Evolutionary conservation across 2,888 invertebrate genomes (phyloP).

Genomic region (Tachina grossa): DNA sequence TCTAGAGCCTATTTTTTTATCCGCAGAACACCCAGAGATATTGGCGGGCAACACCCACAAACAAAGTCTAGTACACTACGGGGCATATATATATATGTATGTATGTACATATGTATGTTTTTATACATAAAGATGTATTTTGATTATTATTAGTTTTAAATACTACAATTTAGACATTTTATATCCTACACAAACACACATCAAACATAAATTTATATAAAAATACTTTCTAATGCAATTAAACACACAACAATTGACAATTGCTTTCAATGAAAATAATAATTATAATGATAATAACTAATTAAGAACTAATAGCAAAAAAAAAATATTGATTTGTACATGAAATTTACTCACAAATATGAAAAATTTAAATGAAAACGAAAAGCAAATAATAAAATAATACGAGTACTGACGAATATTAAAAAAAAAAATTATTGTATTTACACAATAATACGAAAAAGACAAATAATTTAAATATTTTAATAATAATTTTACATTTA

Average conservation of each 20-base stretch:
- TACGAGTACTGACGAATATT: slow-evolving; percentile 2
- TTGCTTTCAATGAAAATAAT: not conserved
- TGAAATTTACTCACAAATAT: slow-evolving; percentile 34
- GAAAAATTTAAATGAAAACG: slow-evolving; percentile 21
- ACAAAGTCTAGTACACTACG: not conserved
- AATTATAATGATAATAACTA: not conserved
- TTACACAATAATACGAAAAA: slow-evolving; percentile 24
- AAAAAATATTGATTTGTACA: slow-evolving; percentile 22
- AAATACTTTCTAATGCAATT: slow-evolving; percentile 29
- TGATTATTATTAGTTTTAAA: not conserved
- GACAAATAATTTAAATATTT: slow-evolving; percentile 27
- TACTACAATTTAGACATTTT: slow-evolving; percentile 13
- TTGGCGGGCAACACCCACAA: no score
- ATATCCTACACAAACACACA: slow-evolving; percentile 27
- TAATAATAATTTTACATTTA: slow-evolving; percentile 26
- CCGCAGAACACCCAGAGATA: no score
- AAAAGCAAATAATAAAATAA: slow-evolving; percentile 13
- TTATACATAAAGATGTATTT: not conserved
- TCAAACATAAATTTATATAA: slow-evolving; percentile 16
- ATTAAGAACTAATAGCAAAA: slow-evolving; percentile 12
- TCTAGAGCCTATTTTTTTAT: no score
- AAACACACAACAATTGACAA: slow-evolving; percentile 10
- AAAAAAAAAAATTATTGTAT: slow-evolving; percentile 24
- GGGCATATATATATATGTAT: not conserved
- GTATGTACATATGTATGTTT: not conserved